Evolutionary conservation across 2,113 vertebrate species (phyloP), one percentile per base, ranked within the genome.

Genomic region (Gallinago media): DNA sequence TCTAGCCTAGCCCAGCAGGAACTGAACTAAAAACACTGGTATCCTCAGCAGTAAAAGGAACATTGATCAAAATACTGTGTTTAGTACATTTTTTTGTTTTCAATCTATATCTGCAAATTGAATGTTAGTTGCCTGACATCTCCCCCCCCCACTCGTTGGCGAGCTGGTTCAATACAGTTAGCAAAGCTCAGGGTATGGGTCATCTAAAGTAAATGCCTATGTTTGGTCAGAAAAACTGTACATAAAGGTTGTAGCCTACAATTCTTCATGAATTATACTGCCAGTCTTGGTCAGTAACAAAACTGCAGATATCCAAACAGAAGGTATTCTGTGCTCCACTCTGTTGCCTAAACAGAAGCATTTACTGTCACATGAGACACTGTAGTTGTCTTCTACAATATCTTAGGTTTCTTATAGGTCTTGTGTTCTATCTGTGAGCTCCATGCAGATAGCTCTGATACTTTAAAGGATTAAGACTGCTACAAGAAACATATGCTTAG

Each of bases 401-500:
- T 7, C 23, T 1, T 46, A 46, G 8, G 17, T 63, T 65, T 84
- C 49, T 36, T 47, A 1, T 21, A 49, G 31, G 8, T 36, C 36
- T 47, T n/a, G 11, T 52, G 9, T 36, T n/a, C 62, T 52, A 50
- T 10, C 15, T 62, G 12, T 0, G 1, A 27, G 5, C 4, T 25
- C 27, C 3, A 0, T 66, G 55, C 34, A 76, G 38, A 44, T 15
- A 44, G 11, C 4, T 71, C 56, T 15, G 31, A 59, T 44, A 70
- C 4, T 68, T 68, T 29, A 26, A 61, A 26, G 8, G 11, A 9
- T 61, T 0, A 0, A 65, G 52, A 63, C 6, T 27, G 1, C 6
- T 62, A 32, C 8, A 34, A 73, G 15, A 80, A 23, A 46, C 0
- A 2, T 21, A 65, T 38, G 18, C 8, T 46, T 71, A 63, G 9